Evolutionary conservation across 2,113 vertebrate species (phyloP).

Genomic region (Dasyurus viverrinus): DNA sequence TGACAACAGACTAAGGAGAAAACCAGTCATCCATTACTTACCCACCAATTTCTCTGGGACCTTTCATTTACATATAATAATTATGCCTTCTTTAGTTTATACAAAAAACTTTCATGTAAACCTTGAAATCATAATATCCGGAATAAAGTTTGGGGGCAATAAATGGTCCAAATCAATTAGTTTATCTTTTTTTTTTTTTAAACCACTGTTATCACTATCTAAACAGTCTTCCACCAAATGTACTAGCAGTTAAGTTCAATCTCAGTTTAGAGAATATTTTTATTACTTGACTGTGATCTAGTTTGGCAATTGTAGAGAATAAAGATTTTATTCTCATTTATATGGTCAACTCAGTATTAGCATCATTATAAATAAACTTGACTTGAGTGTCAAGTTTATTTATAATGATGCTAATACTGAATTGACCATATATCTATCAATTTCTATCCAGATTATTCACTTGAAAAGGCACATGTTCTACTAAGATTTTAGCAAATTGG

Average conservation of each 20-base stretch:
- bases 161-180: too few relatives aligned
- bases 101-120: background rate
- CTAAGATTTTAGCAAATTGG: background rate
- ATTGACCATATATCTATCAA: too few relatives aligned
- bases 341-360: background rate
- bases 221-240: background rate
- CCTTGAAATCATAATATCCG: background rate
- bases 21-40: background rate
- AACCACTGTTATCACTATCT: background rate
- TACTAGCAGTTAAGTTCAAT: background rate
- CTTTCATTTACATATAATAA: background rate
- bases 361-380: background rate
- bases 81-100: background rate
- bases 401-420: too few relatives aligned
- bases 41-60: background rate
- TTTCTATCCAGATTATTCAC: background rate
- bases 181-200: background rate
- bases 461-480: background rate
- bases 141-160: background rate
- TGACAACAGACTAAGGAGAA: background rate
- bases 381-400: background rate
- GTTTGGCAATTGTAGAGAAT: background rate
- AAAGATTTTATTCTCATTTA: constrained; percentile 10
- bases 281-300: background rate
- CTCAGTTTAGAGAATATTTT: background rate